A percentile compares a stretch with the other conserved stretches of the same genome.
Conservation (phyloP, 2,113 vertebrate genomes). For the Lampris megalopsis region DNA sequence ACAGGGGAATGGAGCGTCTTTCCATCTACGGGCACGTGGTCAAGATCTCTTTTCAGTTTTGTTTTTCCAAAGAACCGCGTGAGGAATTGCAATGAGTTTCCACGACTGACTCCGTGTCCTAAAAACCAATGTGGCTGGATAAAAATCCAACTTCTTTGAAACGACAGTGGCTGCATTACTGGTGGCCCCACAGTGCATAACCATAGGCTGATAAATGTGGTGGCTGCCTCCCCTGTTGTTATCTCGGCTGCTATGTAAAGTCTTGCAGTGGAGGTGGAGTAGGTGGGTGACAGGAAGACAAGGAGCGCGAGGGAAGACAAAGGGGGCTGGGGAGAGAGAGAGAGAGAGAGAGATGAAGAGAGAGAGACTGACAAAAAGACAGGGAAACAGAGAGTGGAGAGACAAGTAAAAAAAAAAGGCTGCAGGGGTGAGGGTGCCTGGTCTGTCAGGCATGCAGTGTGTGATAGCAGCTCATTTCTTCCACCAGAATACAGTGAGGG, state of each 20-base stretch:
- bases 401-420: slow-evolving; percentile 22
- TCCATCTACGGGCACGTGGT: background rate
- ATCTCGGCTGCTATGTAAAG: slow-evolving; percentile 65
- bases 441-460: slow-evolving; percentile 66
- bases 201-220: slow-evolving; percentile 67
- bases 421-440: slow-evolving; percentile 40
- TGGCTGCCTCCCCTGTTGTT: slow-evolving; percentile 68
- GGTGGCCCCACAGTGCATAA: slow-evolving; percentile 45
- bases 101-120: slow-evolving; percentile 7
- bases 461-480: slow-evolving; percentile 44
- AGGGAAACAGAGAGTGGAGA: slow-evolving; percentile 55
- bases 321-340: slow-evolving; percentile 9
- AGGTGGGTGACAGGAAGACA: slow-evolving; percentile 72
- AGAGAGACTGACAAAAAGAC: slow-evolving; percentile 62
- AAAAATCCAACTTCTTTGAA: slow-evolving; percentile 14
- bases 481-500: slow-evolving; percentile 40
- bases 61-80: background rate
- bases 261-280: slow-evolving; percentile 72
- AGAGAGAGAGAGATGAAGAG: slow-evolving; percentile 31
- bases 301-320: slow-evolving; percentile 32
- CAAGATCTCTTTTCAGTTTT: background rate
- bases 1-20: too few species aligned
- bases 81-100: background rate
- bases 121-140: slow-evolving; percentile 30
- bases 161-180: slow-evolving; percentile 43